Conservation (phyloP, 2,797 vertebrate genomes). For the Zenarchopterus dispar region DNA sequence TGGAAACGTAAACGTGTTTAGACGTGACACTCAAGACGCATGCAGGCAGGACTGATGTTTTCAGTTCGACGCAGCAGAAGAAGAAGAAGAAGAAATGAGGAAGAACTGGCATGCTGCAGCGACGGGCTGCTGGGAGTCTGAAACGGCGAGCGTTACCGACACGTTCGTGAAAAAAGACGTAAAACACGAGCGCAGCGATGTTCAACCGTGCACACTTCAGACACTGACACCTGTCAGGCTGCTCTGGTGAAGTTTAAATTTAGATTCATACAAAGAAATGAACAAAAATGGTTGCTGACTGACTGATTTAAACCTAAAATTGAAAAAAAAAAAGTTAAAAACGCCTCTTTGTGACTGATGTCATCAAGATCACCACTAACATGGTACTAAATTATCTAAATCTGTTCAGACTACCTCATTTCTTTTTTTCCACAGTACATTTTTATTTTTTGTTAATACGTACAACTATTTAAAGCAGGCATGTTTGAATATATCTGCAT, state of each 20-base stretch:
- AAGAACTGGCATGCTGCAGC: slow-evolving; percentile 80
- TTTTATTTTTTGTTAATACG: no score
- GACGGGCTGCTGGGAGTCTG: slow-evolving; percentile 69
- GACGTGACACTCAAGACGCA: slow-evolving; percentile 49
- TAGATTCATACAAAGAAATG: neutral
- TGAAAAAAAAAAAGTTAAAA: neutral
- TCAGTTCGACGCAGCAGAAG: slow-evolving; percentile 44
- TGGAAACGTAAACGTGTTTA: neutral
- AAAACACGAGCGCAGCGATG: slow-evolving; percentile 4
- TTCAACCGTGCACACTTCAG: slow-evolving; percentile 28
- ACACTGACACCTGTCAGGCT: slow-evolving; percentile 30
- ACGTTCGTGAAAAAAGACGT: neutral
- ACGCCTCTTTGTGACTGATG: no score
- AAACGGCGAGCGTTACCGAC: slow-evolving; percentile 14
- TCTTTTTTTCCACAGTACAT: no score
- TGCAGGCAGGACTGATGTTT: slow-evolving; percentile 69
- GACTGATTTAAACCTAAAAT: neutral
- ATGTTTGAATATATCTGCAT: no score
- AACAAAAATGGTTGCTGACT: neutral
- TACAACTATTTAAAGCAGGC: no score
- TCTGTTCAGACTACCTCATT: no score
- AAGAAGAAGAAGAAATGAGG: no score
- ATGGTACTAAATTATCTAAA: no score
- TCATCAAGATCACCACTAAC: no score
- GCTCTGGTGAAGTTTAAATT: slow-evolving; percentile 14